phyloP scores from a whole-genome alignment of 2,113 vertebrate species.

The Syngnathus scovelli region DNA sequence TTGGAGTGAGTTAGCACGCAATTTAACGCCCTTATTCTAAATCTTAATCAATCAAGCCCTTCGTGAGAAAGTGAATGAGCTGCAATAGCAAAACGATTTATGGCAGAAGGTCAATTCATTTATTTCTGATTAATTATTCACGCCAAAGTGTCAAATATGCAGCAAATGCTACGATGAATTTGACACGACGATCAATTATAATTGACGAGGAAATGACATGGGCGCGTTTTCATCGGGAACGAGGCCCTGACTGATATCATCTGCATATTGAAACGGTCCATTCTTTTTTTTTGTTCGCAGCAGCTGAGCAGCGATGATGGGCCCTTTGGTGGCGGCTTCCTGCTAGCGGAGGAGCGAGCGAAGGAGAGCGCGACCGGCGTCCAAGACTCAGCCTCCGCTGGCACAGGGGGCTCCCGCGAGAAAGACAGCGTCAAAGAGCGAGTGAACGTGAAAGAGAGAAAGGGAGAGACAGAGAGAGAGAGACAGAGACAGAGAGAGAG shows the following conservation, averaged over 20 bases:
- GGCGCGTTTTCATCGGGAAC: background rate
- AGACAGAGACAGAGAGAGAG: slow-evolving; percentile 22
- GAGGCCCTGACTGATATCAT: background rate
- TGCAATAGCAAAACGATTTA: background rate
- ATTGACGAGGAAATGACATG: background rate
- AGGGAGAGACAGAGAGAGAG: slow-evolving; percentile 33
- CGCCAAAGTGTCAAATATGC: background rate
- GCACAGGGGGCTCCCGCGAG: slow-evolving; percentile 27
- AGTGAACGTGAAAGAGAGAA: slow-evolving; percentile 27
- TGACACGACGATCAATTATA: background rate
- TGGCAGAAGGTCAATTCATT: background rate
- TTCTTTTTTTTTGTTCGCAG: slow-evolving; percentile 20
- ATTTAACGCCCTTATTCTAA: no score
- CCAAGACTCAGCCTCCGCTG: slow-evolving; percentile 31
- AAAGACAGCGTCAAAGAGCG: slow-evolving; percentile 23
- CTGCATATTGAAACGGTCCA: background rate
- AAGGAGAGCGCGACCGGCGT: slow-evolving; percentile 27
- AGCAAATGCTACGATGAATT: background rate
- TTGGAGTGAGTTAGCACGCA: no score
- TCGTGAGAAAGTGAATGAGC: background rate
- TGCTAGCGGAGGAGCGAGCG: slow-evolving; percentile 32
- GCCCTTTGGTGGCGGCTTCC: slow-evolving; percentile 22
- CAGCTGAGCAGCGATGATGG: slow-evolving; percentile 43
- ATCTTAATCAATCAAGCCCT: background rate
- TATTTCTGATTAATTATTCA: slow-evolving; percentile 3